phyloP scores from a whole-genome alignment of 2,113 vertebrate species.

The Nesogale talazaci region DNA sequence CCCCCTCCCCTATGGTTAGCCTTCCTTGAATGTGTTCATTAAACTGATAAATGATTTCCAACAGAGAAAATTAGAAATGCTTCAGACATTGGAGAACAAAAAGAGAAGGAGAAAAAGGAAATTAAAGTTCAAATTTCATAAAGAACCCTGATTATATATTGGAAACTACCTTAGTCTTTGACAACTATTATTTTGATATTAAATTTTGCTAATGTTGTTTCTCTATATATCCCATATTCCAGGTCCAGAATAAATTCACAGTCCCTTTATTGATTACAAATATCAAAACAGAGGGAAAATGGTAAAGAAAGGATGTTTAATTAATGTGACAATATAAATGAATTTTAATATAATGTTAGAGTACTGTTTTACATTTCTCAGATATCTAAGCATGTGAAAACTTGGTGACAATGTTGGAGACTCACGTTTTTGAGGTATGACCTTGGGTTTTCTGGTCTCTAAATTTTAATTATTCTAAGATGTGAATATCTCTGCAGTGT shows the following conservation, averaged over 20 bases:
- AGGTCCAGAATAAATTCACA: slow-evolving; percentile 40
- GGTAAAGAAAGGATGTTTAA: rapidly evolving
- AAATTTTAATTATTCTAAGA: too few relatives aligned
- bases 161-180: neutral
- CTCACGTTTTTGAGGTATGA: neutral
- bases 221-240: neutral
- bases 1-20: slow-evolving; percentile 62
- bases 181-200: slow-evolving; percentile 16
- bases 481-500: too few relatives aligned
- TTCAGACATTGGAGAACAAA: slow-evolving; percentile 63
- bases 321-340: slow-evolving; percentile 10
- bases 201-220: neutral
- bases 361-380: slow-evolving; percentile 18
- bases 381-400: neutral
- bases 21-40: slow-evolving; percentile 66
- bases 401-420: neutral
- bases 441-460: too few relatives aligned
- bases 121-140: neutral
- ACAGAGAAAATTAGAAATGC: slow-evolving; percentile 56
- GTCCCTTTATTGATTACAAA: neutral
- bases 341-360: neutral
- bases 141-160: neutral
- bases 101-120: neutral
- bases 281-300: neutral
- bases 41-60: slow-evolving; percentile 73